Evolutionary conservation across 2,888 invertebrate species (phyloP), one percentile per base, ranked within the genome.

Genomic region (Netelia melanura): DNA sequence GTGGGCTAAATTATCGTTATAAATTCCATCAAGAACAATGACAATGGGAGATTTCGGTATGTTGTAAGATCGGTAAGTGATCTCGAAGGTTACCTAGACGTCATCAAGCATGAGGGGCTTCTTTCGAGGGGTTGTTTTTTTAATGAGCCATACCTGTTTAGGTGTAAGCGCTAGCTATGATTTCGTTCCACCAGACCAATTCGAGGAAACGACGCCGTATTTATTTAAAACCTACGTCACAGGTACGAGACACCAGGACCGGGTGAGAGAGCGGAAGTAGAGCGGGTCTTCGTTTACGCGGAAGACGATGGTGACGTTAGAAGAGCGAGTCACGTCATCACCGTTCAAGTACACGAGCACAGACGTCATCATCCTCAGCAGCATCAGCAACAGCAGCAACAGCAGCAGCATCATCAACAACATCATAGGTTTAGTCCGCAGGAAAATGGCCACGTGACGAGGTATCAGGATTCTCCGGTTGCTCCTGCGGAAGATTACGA

Each of bases 381-480:
- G n/a, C 82, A 21, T 21, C 21, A 84, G 9, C 88, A 89, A 10
- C 83, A 89, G 8, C 78, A 81, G 11, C 89, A 89, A 17, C 81
- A 89, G 6, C 86, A 87, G 0, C 90, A 89, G 17, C 87, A 87
- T 21, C 76, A 70, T 30, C 86, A 86, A 5, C 52, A 84, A 1
- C 91, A 90, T 14, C 91, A 91, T 10, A 89, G 93, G 71, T 93
- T 89, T 81, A 92, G 93, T 81, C 92, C 93, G 0, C 91, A 90
- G 0, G 92, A 92, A 21, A 78, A 85, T 58, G 83, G 82, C 6
- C 86, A 86, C 30, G 86, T 75, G 1, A 85, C 78, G 75, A 89
- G 89, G 80, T 88, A 86, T 54, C 87, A 87, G 62, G 71, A 86
- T 64, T 78, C 89, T 79, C 74, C 89, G 84, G 61, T 81, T 9